Evolutionary conservation across 64 coral and sea anemone species (phyloP).

Genomic region (Dendrophyllia cribrosa): DNA sequence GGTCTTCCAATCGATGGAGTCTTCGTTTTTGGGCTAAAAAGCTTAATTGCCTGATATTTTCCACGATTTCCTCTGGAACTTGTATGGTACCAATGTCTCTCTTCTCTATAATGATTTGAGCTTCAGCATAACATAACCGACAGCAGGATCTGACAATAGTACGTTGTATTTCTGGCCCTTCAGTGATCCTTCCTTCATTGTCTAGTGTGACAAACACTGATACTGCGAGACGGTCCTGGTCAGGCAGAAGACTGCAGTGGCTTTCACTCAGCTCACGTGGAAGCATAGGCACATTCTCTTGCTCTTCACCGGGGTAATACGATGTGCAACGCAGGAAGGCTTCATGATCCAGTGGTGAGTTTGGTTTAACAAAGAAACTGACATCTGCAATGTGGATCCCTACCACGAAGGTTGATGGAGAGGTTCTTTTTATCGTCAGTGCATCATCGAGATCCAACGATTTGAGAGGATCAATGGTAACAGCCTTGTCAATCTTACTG

Average conservation of each 20-base stretch:
- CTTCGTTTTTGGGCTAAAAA: slow-evolving; percentile 45
- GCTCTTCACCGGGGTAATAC: slow-evolving; percentile 65
- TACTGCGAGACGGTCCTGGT: slow-evolving; percentile 67
- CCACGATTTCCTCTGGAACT: neutral
- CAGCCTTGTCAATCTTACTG: slow-evolving; percentile 21
- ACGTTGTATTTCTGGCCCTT: slow-evolving; percentile 47
- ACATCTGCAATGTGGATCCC: slow-evolving; percentile 93
- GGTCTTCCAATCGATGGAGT: slow-evolving; percentile 43
- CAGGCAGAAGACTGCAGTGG: slow-evolving; percentile 67
- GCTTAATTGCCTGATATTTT: slow-evolving; percentile 29
- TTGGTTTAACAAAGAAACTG: slow-evolving; percentile 78
- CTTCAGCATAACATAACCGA: slow-evolving; percentile 55
- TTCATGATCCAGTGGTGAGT: slow-evolving; percentile 73
- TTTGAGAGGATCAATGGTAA: slow-evolving; percentile 83
- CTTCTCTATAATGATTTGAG: slow-evolving; percentile 46
- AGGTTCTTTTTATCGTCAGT: slow-evolving; percentile 47
- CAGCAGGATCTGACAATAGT: slow-evolving; percentile 68
- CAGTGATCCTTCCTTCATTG: slow-evolving; percentile 41
- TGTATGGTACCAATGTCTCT: no score
- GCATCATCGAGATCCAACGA: slow-evolving; percentile 92
- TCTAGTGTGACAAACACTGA: slow-evolving; percentile 74
- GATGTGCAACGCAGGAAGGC: slow-evolving; percentile 71
- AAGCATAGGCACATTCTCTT: slow-evolving; percentile 79
- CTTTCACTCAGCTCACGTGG: slow-evolving; percentile 80
- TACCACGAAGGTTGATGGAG: slow-evolving; percentile 24